Conservation (phyloP, 2,888 invertebrate genomes). For the Spilarctia lutea region DNA sequence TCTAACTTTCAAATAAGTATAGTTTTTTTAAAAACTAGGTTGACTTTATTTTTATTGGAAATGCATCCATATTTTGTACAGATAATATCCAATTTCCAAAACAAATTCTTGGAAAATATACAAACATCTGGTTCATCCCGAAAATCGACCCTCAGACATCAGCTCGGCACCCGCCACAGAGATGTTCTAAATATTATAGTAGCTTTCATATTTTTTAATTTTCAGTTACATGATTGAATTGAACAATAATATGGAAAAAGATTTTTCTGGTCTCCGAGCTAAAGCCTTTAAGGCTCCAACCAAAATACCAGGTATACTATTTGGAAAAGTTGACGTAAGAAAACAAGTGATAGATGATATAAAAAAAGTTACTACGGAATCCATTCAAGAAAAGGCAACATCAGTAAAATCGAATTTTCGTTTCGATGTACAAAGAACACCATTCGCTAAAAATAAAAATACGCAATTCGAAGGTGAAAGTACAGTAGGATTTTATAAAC, state of each 20-base stretch:
- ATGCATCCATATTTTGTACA: too few relatives aligned
- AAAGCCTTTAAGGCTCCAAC: too few relatives aligned
- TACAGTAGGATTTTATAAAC: background rate
- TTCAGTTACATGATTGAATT: slow-evolving; percentile 9
- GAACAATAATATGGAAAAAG: background rate
- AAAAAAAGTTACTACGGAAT: background rate
- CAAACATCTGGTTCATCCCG: too few relatives aligned
- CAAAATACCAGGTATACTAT: background rate
- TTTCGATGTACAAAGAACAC: background rate
- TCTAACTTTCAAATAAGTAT: too few relatives aligned
- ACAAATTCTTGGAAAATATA: too few relatives aligned
- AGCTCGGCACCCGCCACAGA: too few relatives aligned
- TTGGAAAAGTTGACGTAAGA: background rate
- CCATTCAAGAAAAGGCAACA: background rate
- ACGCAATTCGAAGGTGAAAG: background rate
- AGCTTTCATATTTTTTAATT: background rate
- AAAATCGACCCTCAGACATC: too few relatives aligned
- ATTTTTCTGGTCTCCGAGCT: background rate
- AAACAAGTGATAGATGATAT: background rate
- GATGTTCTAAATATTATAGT: too few relatives aligned
- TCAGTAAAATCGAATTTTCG: background rate
- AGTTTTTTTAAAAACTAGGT: too few relatives aligned
- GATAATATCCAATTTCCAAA: too few relatives aligned
- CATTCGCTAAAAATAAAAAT: background rate
- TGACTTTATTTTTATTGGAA: too few relatives aligned